Percentiles rank a stretch among this genome's conserved stretches.
Conservation (phyloP, 1,140 invertebrate genomes). For the Drosophila auraria region DNA sequence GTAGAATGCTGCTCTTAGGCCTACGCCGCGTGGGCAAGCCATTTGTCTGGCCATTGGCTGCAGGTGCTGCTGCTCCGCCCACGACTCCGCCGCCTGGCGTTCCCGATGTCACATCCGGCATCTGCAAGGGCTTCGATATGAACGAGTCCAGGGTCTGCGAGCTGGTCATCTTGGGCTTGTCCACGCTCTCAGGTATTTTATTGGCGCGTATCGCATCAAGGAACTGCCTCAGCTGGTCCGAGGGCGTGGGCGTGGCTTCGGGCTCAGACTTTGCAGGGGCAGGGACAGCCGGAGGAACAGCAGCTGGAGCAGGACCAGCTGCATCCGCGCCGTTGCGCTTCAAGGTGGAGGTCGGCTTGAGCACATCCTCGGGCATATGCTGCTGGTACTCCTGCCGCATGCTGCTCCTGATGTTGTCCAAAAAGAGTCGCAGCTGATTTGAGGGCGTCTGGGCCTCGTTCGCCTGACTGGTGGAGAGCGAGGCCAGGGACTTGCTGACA, state of each 20-base stretch:
- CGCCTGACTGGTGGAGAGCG: slow-evolving; percentile 54
- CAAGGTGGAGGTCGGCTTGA: slow-evolving; percentile 57
- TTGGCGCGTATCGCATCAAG: slow-evolving; percentile 84
- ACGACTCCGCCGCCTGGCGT: slow-evolving; percentile 51
- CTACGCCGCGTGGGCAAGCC: slow-evolving; percentile 64
- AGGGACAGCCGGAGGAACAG: background rate
- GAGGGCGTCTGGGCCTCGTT: slow-evolving; percentile 78
- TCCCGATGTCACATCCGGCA: slow-evolving; percentile 81
- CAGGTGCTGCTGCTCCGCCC: background rate
- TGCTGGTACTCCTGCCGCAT: slow-evolving; percentile 83
- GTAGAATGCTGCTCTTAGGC: slow-evolving; percentile 71
- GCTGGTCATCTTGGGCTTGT: slow-evolving; percentile 78
- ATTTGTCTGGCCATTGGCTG: slow-evolving; percentile 14
- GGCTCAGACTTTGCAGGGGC: slow-evolving; percentile 19
- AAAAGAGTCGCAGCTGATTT: slow-evolving; percentile 75
- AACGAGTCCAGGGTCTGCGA: slow-evolving; percentile 81
- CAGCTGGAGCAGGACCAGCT: background rate
- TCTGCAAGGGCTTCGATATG: slow-evolving; percentile 79
- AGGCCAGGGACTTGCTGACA: slow-evolving; percentile 80
- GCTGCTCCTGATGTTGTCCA: slow-evolving; percentile 83
- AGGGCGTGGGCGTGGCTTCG: slow-evolving; percentile 72
- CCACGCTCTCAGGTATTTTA: slow-evolving; percentile 78
- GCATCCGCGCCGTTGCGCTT: slow-evolving; percentile 21
- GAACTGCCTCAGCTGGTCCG: slow-evolving; percentile 82
- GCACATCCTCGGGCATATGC: slow-evolving; percentile 79